Percentiles rank a stretch among this genome's conserved stretches.
These are phyloP conservation scores for Haemorhous mexicanus DNA, from an alignment of 2,113 vertebrate species.

Conservation along the genomic window DNA sequence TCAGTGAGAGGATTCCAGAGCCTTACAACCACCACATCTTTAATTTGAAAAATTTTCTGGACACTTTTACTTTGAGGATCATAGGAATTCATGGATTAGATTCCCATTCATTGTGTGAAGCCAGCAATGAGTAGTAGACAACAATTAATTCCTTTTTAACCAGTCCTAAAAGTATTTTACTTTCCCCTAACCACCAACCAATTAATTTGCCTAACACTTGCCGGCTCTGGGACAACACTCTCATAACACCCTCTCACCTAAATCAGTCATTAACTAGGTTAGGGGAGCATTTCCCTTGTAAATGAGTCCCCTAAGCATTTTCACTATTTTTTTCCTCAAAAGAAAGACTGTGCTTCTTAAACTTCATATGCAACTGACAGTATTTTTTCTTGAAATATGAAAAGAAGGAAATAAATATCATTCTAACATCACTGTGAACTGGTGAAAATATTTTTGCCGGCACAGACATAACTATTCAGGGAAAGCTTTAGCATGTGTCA, in stretches of 20 bases:
- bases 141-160: constrained; percentile 9
- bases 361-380: background rate
- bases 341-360: background rate
- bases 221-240: constrained; percentile 23
- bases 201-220: constrained; percentile 44
- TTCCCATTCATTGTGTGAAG: background rate
- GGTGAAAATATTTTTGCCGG: background rate
- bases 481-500: background rate
- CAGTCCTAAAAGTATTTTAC: constrained; percentile 20
- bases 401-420: background rate
- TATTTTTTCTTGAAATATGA: background rate
- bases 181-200: constrained; percentile 54
- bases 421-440: background rate
- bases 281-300: constrained; percentile 38
- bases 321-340: background rate
- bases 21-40: background rate
- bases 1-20: background rate
- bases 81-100: background rate
- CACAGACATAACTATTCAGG: background rate
- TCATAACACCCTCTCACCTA: constrained; percentile 21
- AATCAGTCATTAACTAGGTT: constrained; percentile 55
- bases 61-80: background rate
- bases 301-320: constrained; percentile 39
- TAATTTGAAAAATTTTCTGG: background rate
- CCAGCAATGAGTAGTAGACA: background rate